A percentile compares a stretch with the other conserved stretches of the same genome.
Evolutionary conservation across 2,113 vertebrate genomes (phyloP).

Genomic region (Albula glossodonta): DNA sequence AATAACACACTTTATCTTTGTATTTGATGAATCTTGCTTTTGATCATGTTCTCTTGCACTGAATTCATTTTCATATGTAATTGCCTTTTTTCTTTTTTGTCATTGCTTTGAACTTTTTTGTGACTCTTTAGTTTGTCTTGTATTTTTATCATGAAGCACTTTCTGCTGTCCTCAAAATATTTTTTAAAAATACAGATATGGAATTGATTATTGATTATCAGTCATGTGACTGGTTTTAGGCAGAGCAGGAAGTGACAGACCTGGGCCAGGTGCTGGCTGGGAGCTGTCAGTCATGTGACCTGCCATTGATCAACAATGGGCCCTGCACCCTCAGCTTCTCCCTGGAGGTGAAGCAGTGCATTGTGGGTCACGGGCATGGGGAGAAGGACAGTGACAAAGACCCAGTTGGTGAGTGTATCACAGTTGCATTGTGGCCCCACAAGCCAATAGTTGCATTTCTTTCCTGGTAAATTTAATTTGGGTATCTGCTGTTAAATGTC

Average conservation of each 20-base stretch:
- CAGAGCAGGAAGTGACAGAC: slow-evolving; percentile 68
- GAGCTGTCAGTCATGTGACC: slow-evolving; percentile 58
- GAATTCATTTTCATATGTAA: too few species aligned
- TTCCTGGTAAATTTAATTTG: too few species aligned
- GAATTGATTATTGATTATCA: not conserved
- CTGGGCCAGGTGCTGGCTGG: slow-evolving; percentile 79
- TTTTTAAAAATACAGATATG: too few species aligned
- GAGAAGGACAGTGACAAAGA: slow-evolving; percentile 39
- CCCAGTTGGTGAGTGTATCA: slow-evolving; percentile 65
- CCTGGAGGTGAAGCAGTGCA: slow-evolving; percentile 73
- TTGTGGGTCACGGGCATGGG: slow-evolving; percentile 45
- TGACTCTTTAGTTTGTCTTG: too few species aligned
- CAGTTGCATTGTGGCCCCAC: too few species aligned
- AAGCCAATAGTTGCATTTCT: too few species aligned
- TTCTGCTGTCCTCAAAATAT: not conserved
- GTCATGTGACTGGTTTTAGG: slow-evolving; percentile 56
- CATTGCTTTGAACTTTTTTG: too few species aligned
- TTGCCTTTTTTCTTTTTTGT: not conserved
- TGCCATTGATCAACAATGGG: slow-evolving; percentile 80
- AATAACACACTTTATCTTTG: too few species aligned
- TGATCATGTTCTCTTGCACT: too few species aligned
- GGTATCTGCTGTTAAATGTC: too few species aligned
- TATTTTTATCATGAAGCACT: not conserved
- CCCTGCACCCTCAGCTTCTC: slow-evolving; percentile 76
- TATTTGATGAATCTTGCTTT: too few species aligned